phyloP scores from a whole-genome alignment of 1,140 invertebrate species.

The Lordiphosa mommai region DNA sequence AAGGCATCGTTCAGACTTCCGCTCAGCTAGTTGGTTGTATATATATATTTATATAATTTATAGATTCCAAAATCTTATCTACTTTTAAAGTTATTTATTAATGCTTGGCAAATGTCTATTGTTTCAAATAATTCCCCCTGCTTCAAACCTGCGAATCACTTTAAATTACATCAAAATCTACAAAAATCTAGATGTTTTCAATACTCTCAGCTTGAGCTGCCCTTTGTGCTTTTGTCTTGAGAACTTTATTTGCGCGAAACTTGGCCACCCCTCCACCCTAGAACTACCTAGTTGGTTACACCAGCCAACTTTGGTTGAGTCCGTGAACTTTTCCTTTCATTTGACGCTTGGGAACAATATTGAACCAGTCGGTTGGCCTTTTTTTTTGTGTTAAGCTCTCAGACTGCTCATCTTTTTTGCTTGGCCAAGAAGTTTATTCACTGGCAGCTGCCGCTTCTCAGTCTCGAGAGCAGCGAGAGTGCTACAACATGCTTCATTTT shows the following conservation, averaged over 20 bases:
- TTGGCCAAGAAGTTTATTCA: slow-evolving; percentile 8
- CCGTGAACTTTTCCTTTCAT: slow-evolving; percentile 67
- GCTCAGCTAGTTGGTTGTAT: too few species aligned
- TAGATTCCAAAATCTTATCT: too few species aligned
- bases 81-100: too few species aligned
- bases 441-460: slow-evolving; percentile 53
- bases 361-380: slow-evolving; percentile 38
- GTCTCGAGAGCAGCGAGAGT: slow-evolving; percentile 34
- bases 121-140: too few species aligned
- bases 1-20: too few species aligned
- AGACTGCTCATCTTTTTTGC: slow-evolving; percentile 18
- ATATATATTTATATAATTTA: too few species aligned
- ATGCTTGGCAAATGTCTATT: too few species aligned
- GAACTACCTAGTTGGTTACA: neutral
- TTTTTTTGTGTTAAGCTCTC: slow-evolving; percentile 9
- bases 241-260: slow-evolving; percentile 38
- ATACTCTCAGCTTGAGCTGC: too few species aligned
- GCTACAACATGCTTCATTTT: slow-evolving; percentile 69
- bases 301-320: slow-evolving; percentile 6
- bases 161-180: too few species aligned
- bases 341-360: slow-evolving; percentile 65
- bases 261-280: slow-evolving; percentile 4
- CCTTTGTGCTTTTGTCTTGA: slow-evolving; percentile 14
- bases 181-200: too few species aligned
- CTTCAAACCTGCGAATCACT: too few species aligned